A percentile compares a stretch with the other conserved stretches of the same genome.
Conservation (phyloP, 2,888 invertebrate genomes). For the Germaria angustata region DNA sequence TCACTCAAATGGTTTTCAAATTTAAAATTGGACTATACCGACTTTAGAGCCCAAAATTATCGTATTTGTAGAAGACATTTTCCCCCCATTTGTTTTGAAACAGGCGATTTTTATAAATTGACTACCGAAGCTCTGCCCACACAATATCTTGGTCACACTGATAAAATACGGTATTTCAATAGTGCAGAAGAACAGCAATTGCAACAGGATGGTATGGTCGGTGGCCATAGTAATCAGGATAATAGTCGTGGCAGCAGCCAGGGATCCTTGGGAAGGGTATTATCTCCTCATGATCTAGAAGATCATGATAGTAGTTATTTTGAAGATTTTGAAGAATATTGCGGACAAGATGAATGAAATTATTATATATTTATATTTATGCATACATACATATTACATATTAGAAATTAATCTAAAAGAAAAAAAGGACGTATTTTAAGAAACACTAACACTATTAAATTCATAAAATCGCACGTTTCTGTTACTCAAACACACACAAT, state of each 20-base stretch:
- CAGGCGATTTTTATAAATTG: slow-evolving; percentile 59
- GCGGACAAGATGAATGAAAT: slow-evolving; percentile 56
- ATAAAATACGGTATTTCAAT: slow-evolving; percentile 69
- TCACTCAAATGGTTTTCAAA: slow-evolving; percentile 75
- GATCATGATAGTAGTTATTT: slow-evolving; percentile 65
- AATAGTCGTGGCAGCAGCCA: slow-evolving; percentile 64
- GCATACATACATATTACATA: slow-evolving; percentile 3
- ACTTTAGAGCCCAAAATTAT: slow-evolving; percentile 62
- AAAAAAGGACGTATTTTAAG: slow-evolving; percentile 20
- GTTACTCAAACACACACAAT: slow-evolving; percentile 18
- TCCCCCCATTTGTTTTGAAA: slow-evolving; percentile 69
- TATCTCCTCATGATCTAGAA: slow-evolving; percentile 60
- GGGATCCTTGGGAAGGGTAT: slow-evolving; percentile 37
- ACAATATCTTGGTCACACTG: slow-evolving; percentile 71
- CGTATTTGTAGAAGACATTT: slow-evolving; percentile 74
- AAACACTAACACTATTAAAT: background rate
- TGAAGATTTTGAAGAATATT: slow-evolving; percentile 64
- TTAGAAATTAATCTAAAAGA: background rate
- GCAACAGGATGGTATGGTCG: slow-evolving; percentile 10
- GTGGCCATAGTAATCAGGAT: slow-evolving; percentile 30
- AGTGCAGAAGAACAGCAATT: slow-evolving; percentile 36
- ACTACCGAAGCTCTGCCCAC: slow-evolving; percentile 74
- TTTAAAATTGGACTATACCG: slow-evolving; percentile 67
- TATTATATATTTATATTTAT: background rate
- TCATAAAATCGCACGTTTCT: background rate